Evolutionary conservation across 2,888 invertebrate species (phyloP), one percentile per base, ranked within the genome.

Genomic region (Apotomis turbidana): DNA sequence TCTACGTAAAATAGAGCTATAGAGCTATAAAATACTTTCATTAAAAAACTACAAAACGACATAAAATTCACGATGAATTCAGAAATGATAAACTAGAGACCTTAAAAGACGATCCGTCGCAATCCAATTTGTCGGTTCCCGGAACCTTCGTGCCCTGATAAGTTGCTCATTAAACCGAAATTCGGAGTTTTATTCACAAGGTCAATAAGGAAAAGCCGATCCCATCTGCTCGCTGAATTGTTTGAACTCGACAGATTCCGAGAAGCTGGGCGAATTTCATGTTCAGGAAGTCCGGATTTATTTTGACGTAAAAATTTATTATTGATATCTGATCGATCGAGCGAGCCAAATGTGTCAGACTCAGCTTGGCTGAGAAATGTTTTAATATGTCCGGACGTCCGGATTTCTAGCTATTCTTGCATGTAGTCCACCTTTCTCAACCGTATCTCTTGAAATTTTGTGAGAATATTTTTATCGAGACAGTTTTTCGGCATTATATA

Each of bases 161-260:
- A 63, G 57, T 70, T 62, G 57, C 51, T 57, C 49, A 70, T 70
- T 70, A 58, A 63, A 27, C 57, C 27, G 62, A 46, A 55, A 38
- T 61, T 46, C 61, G 46, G 52, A 49, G 46, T 62, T 51, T 57
- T 51, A 44, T 57, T 62, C 55, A 62, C 57, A 58, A 57, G 69
- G 70, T 70, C 63, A 70, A 64, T 55, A 44, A 58, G 63, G 41
- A 49, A 13, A 61, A 57, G 51, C 63, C 62, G 38, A 69, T 49
- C 51, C 15, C 41, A 41, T 51, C 49, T 58, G 57, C 44, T 58
- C 58, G 49, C 10, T 27, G 57, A 58, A 63, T 70, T 63, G 12
- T 63, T 51, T 51, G 12, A 41, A 58, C 27, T 63, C 27, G 41
- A 41, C 6, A 12, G 9, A 5, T 12, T 62, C 13, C 38, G 38